These are phyloP conservation scores for Athene cunicularia DNA, from an alignment of 2,113 vertebrate genomes.

Conservation along the genomic window DNA sequence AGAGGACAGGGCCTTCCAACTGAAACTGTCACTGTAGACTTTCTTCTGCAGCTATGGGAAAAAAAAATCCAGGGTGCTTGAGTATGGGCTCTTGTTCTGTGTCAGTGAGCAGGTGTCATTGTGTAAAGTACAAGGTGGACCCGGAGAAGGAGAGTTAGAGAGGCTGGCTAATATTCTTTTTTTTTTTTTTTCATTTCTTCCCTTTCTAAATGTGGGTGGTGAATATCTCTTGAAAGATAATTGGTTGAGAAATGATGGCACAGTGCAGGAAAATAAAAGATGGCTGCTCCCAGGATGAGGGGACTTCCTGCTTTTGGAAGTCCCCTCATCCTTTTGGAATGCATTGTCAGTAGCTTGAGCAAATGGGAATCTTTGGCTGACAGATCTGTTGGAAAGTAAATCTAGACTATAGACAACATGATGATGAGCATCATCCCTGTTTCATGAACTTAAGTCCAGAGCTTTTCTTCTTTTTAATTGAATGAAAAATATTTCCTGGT, in stretches of 20 bases:
- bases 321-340: no score
- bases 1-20: neutral
- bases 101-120: neutral
- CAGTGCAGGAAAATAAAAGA: neutral
- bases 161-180: neutral
- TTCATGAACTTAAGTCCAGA: neutral
- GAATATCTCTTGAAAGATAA: neutral
- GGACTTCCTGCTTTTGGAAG: neutral
- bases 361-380: neutral
- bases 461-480: neutral
- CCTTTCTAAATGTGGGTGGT: neutral
- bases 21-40: neutral
- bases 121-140: neutral
- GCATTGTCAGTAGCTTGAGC: neutral
- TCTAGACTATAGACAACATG: neutral
- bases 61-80: neutral
- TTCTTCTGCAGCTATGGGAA: neutral
- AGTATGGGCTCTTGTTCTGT: neutral
- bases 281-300: neutral
- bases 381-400: neutral
- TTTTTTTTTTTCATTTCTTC: neutral
- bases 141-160: neutral
- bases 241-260: neutral
- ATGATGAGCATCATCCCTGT: neutral
- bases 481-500: neutral